Conservation (phyloP, 2,888 invertebrate genomes). For the Hemithea aestivaria region DNA sequence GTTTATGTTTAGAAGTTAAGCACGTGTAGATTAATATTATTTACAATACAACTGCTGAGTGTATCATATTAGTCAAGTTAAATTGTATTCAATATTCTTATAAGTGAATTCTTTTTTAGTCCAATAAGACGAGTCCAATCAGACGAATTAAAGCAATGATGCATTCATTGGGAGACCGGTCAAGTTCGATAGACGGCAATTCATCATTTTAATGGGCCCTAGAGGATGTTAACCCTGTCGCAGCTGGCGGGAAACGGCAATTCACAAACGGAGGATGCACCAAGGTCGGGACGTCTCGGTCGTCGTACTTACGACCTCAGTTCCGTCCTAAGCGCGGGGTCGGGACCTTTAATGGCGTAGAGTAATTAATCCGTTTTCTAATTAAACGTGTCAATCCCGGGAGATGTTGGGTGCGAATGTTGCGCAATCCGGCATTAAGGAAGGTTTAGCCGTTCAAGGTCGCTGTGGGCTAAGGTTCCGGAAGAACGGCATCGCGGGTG, state of each 20-base stretch:
- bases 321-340: constrained; percentile 32
- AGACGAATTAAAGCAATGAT: constrained; percentile 22
- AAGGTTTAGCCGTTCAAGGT: constrained; percentile 77
- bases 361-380: constrained; percentile 40
- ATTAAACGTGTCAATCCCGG: constrained; percentile 49
- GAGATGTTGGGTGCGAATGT: constrained; percentile 43
- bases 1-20: constrained; percentile 7
- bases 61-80: no score
- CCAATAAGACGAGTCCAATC: constrained; percentile 25
- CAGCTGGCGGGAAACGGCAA: constrained; percentile 47
- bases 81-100: no score
- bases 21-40: constrained; percentile 3
- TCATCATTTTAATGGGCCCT: constrained; percentile 36
- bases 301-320: constrained; percentile 57
- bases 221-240: constrained; percentile 57
- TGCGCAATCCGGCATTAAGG: constrained; percentile 69
- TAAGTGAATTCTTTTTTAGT: constrained; percentile 5
- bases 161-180: constrained; percentile 22
- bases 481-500: constrained; percentile 69
- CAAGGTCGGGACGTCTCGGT: constrained; percentile 67
- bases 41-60: no score
- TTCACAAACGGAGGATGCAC: constrained; percentile 54
- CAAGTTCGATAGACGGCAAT: constrained; percentile 30
- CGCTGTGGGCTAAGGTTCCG: constrained; percentile 73
- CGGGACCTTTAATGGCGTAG: constrained; percentile 29